Base-by-base conservation (phyloP, 2,888 invertebrate species). In the Graphium colonna region DNA sequence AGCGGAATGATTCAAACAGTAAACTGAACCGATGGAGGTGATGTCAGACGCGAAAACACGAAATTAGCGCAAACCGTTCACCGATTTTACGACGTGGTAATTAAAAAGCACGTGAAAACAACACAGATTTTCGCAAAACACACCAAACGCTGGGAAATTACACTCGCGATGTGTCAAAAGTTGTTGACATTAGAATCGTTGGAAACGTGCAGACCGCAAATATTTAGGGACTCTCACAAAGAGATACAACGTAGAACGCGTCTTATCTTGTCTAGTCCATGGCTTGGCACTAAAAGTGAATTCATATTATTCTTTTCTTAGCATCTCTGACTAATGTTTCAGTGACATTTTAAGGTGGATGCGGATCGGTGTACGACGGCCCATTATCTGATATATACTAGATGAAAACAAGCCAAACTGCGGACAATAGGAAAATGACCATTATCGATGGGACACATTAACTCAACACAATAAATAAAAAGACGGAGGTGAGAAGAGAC, bases 1-100 rank as follows among this genome's bases (percentile, higher is more conserved):
- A 66, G 65, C 60, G 61, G 68, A 66, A 71, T 75, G 76, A 79
- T 73, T 75, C 78, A 77, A 77, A 75, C 69, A 65, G 69, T 71
- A 75, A 76, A 75, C 75, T 71, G 70, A 71, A 68, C 68, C 64
- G 61, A 59, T 56, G 52, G 48, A 55, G 64, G 5, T 83, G 82
- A 84, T 79, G 80, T 82, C 82, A 82, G 82, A 75, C 56, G 51
- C 61, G 64, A 71, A 71, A 69, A 71, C 66, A 71, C 61, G 58
- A 72, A 78, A 81, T 84, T 82, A 82, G 74, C 75, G 65, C 64
- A 56, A 63, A 63, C 60, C 72, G 68, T 72, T 68, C 67, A 66
- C 65, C 63, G 62, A 69, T 66, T 69, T 68, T 61, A 65, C 61
- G 60, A 64, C 67, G 62, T 56, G 65, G 59, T 73, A 78, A 76